These are phyloP conservation scores for Campylorhamphus procurvoides DNA, from an alignment of 2,113 vertebrate species.

Conservation along the genomic window DNA sequence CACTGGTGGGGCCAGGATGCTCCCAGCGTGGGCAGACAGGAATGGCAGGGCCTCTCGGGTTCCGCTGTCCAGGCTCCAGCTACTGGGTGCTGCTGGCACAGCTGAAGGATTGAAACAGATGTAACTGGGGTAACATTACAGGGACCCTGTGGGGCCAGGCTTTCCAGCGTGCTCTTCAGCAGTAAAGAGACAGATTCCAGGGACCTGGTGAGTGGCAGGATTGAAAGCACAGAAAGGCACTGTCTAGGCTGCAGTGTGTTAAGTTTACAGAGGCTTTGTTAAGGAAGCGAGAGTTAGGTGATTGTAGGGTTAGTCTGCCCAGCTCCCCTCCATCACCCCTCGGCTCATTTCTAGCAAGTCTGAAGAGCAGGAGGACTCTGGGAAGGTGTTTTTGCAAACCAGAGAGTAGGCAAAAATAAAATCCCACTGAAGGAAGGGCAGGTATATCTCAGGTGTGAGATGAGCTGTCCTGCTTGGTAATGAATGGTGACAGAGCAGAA, in stretches of 20 bases:
- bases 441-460: not conserved
- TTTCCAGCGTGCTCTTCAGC: not conserved
- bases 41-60: slow-evolving; percentile 88
- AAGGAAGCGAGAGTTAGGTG: slow-evolving; percentile 30
- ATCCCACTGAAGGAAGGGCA: not conserved
- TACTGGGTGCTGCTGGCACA: slow-evolving; percentile 86
- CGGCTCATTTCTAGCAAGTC: not conserved
- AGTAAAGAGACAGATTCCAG: not conserved
- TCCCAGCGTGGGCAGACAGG: slow-evolving; percentile 85
- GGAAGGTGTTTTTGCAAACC: not conserved
- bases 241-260: not conserved
- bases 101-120: slow-evolving; percentile 81
- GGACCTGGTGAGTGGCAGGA: not conserved
- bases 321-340: not conserved
- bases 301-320: not conserved
- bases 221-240: not conserved
- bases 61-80: slow-evolving; percentile 93
- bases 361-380: not conserved
- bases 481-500: not conserved
- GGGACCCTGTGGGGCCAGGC: not conserved
- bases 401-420: not conserved
- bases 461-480: not conserved
- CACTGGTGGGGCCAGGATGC: slow-evolving; percentile 84
- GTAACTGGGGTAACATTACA: slow-evolving; percentile 45
- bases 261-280: not conserved